Percentiles rank a stretch among this genome's conserved stretches.
phyloP scores from a whole-genome alignment of 2,113 vertebrate species.

The Daphoenositta chrysoptera region DNA sequence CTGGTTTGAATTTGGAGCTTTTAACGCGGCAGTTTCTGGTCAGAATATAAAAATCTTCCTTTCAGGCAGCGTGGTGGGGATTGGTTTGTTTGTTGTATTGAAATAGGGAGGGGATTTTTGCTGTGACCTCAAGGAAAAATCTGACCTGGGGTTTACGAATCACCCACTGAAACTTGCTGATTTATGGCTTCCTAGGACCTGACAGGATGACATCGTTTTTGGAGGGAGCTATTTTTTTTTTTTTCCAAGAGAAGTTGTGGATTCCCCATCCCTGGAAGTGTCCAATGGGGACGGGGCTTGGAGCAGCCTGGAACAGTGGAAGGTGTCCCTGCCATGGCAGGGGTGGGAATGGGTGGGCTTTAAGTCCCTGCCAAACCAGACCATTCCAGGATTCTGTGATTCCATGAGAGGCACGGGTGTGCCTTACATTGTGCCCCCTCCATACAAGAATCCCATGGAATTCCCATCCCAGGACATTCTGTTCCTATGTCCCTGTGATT shows the following conservation, averaged over 20 bases:
- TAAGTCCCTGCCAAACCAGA: rapidly evolving
- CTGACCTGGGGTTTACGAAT: not conserved
- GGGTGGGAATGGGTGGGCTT: rapidly evolving
- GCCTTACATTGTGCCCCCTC: not conserved
- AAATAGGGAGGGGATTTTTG: not conserved
- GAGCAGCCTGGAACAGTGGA: not conserved
- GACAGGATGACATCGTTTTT: rapidly evolving
- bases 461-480: not conserved
- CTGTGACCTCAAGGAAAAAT: not conserved
- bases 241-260: not conserved
- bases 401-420: not conserved
- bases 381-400: not conserved
- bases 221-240: no score
- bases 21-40: not conserved
- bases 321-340: not conserved
- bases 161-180: not conserved
- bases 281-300: rapidly evolving
- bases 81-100: not conserved
- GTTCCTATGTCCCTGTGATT: not conserved
- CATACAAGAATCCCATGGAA: not conserved
- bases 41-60: not conserved
- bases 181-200: not conserved
- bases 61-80: not conserved
- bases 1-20: not conserved
- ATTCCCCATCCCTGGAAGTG: not conserved